Evolutionary conservation across 1,140 invertebrate species (phyloP), one percentile per base, ranked within the genome.

Genomic region (Aphelenchoides besseyi): DNA sequence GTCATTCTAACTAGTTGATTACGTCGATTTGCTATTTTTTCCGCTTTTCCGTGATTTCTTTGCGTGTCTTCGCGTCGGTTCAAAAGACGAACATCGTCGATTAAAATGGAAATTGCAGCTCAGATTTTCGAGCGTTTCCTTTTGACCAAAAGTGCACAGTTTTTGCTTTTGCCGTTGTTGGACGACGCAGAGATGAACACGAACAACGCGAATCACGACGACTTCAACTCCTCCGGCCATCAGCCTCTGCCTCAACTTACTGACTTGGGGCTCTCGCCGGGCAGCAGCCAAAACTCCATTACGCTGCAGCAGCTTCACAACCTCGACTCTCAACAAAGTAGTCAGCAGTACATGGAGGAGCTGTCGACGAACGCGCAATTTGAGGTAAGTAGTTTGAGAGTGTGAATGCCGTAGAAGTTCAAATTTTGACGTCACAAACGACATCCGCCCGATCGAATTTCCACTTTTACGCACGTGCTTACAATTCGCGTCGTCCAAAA

Each of bases 31-130:
- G n/a, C n/a, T n/a, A n/a, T n/a, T n/a, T n/a, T n/a, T n/a, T n/a
- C n/a, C n/a, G n/a, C n/a, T n/a, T n/a, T n/a, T n/a, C n/a, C n/a
- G n/a, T n/a, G n/a, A n/a, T n/a, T n/a, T n/a, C n/a, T n/a, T n/a
- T n/a, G n/a, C n/a, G n/a, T n/a, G n/a, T n/a, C n/a, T n/a, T n/a
- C n/a, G n/a, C n/a, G n/a, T n/a, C n/a, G n/a, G n/a, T n/a, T n/a
- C n/a, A n/a, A n/a, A n/a, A 48, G 41, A 48, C 41, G 41, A 48
- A 48, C 41, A 48, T 23, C 41, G 41, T 48, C 41, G 41, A 48
- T 23, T 48, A 48, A 48, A 48, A 48, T 48, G 41, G 41, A 12
- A 48, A 12, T 48, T 48, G 12, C 41, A 48, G 41, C 41, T 48
- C 41, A 48, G 41, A 23, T 48, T 48, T 48, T 48, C 41, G 41